phyloP scores from a whole-genome alignment of 2,113 vertebrate species.

The Melanocharis versteri region DNA sequence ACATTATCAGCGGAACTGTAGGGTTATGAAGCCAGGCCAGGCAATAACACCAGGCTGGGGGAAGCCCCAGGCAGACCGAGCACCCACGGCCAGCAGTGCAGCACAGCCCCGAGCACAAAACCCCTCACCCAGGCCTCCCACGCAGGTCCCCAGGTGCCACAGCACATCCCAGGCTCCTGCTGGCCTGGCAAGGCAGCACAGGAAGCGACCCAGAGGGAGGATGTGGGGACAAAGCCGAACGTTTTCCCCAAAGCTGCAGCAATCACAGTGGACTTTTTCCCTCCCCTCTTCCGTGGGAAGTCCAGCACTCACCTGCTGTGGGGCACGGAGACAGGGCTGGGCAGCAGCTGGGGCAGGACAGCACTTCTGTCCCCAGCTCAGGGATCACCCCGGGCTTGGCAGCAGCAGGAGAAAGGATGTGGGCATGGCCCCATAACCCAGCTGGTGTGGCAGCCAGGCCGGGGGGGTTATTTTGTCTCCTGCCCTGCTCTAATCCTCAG shows the following conservation, averaged over 20 bases:
- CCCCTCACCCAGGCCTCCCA: not conserved
- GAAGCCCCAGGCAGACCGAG: not conserved
- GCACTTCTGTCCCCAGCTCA: not conserved
- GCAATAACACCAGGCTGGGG: not conserved
- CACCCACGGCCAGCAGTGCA: not conserved
- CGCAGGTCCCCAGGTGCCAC: not conserved
- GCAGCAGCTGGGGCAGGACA: not conserved
- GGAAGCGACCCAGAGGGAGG: not conserved
- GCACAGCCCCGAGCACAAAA: not conserved
- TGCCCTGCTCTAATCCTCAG: not conserved
- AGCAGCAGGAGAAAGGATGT: not conserved
- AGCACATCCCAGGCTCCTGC: not conserved
- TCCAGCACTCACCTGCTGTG: not conserved
- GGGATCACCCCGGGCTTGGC: not conserved
- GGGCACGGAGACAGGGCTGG: not conserved
- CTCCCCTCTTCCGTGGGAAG: not conserved
- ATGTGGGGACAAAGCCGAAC: accelerated
- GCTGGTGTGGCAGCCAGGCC: not conserved
- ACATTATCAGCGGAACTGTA: not conserved
- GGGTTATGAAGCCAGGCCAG: not conserved
- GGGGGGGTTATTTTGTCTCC: not conserved
- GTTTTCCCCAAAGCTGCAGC: not conserved
- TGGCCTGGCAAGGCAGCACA: not conserved
- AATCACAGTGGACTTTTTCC: not conserved
- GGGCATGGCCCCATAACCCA: accelerated